phyloP scores from a whole-genome alignment of 2,888 invertebrate genomes.

The Drosophila greeni region DNA sequence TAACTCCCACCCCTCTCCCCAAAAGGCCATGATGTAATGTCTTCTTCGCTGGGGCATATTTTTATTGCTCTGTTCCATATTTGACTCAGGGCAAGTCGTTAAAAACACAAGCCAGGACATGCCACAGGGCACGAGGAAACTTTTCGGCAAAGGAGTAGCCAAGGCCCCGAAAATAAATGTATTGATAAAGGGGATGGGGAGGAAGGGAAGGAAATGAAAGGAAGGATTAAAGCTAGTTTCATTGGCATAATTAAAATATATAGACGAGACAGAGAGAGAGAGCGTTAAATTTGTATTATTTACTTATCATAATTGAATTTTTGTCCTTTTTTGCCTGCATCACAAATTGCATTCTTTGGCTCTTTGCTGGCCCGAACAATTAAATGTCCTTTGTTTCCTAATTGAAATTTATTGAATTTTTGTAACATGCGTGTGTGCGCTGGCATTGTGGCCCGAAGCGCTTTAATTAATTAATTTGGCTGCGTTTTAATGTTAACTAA shows the following conservation, averaged over 20 bases:
- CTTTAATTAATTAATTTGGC: conserved; percentile 70
- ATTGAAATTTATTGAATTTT: conserved; percentile 47
- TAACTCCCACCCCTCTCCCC: neutral
- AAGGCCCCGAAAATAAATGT: conserved; percentile 44
- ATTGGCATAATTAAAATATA: conserved; percentile 68
- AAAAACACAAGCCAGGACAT: conserved; percentile 59
- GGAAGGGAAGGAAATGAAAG: conserved; percentile 4
- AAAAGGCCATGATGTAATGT: conserved; percentile 49
- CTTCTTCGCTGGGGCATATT: conserved; percentile 55
- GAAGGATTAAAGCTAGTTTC: conserved; percentile 53
- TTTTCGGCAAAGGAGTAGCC: conserved; percentile 12
- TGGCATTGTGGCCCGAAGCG: conserved; percentile 50
- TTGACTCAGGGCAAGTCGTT: conserved; percentile 56
- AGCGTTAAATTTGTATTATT: conserved; percentile 36
- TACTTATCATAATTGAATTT: conserved; percentile 50
- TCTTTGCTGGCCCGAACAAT: conserved; percentile 25
- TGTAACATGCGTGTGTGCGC: conserved; percentile 16
- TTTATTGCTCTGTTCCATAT: conserved; percentile 64
- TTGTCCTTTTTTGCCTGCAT: conserved; percentile 23
- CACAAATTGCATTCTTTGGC: conserved; percentile 40
- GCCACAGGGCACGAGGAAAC: conserved; percentile 59
- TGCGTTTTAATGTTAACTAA: conserved; percentile 59
- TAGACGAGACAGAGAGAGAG: neutral
- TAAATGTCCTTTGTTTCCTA: conserved; percentile 46
- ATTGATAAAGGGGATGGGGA: conserved; percentile 20